Conservation (phyloP, 2,113 vertebrate genomes). For the Condylura cristata region DNA sequence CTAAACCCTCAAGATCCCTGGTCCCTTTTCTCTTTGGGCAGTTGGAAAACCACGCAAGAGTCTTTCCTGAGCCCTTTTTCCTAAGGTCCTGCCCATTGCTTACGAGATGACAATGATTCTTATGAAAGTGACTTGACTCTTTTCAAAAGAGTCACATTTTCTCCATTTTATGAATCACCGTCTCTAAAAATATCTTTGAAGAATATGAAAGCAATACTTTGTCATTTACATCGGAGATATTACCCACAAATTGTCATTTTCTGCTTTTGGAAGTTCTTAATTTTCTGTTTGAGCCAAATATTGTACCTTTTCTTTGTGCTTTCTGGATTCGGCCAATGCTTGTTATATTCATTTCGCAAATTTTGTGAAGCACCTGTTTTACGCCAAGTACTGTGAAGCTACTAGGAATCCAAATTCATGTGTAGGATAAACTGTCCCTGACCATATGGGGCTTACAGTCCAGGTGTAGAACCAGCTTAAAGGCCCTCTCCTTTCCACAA, state of each 20-base stretch:
- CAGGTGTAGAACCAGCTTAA: background rate
- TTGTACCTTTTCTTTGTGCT: constrained; percentile 40
- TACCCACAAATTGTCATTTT: background rate
- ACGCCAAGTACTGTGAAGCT: background rate
- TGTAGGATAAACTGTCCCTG: background rate
- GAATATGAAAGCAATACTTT: background rate
- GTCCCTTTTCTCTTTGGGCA: background rate
- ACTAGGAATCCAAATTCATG: background rate
- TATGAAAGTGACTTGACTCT: background rate
- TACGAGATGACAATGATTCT: background rate
- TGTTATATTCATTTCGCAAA: constrained; percentile 14
- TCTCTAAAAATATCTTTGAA: background rate
- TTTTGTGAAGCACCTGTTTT: constrained; percentile 41
- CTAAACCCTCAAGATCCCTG: background rate
- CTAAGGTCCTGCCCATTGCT: background rate
- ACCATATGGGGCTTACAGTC: background rate
- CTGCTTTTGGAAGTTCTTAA: background rate
- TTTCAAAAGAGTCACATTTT: background rate
- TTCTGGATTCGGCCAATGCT: constrained; percentile 22
- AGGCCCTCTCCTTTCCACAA: background rate
- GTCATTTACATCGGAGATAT: background rate
- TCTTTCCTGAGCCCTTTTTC: background rate
- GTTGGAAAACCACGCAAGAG: background rate
- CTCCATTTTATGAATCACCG: constrained; percentile 19
- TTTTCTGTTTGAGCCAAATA: constrained; percentile 45